Conservation (phyloP, 2,888 invertebrate genomes). For the Drosophila fungiperda region DNA sequence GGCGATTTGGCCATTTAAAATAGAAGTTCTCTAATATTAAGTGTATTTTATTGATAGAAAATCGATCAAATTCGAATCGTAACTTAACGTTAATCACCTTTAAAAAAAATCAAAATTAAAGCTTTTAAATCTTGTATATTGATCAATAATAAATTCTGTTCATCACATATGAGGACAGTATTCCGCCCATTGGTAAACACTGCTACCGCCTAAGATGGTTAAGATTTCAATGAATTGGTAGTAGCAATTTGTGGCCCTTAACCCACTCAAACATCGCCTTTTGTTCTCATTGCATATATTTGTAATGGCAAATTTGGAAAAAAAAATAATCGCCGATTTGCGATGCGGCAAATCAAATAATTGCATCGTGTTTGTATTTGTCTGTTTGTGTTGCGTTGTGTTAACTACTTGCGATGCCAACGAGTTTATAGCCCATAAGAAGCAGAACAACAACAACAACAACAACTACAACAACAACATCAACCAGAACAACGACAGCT, state of each 20-base stretch:
- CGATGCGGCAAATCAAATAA: slow-evolving; percentile 56
- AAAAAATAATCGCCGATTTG: not conserved
- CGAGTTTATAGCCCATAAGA: slow-evolving; percentile 64
- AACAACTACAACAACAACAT: slow-evolving; percentile 14
- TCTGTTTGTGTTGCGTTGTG: slow-evolving; percentile 4
- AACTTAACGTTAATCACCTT: not conserved
- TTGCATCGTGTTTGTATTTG: slow-evolving; percentile 71
- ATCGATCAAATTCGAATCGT: not conserved
- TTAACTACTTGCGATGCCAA: slow-evolving; percentile 61
- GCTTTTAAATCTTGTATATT: not conserved
- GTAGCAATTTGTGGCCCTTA: not conserved
- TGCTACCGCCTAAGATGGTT: not conserved
- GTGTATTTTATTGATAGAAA: not conserved
- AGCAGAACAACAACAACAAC: slow-evolving; percentile 14
- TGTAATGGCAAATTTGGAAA: not conserved
- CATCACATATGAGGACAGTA: not conserved
- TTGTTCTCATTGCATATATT: not conserved
- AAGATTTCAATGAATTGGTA: not conserved
- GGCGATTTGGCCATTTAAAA: not conserved
- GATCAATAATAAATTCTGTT: too few relatives aligned
- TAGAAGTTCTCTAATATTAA: not conserved
- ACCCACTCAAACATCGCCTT: not conserved
- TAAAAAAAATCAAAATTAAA: not conserved
- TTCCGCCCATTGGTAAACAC: not conserved
- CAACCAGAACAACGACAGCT: slow-evolving; percentile 36